These are phyloP conservation scores for Caenorhabditis becei DNA, from an alignment of 2,888 invertebrate genomes.

Conservation along the genomic window DNA sequence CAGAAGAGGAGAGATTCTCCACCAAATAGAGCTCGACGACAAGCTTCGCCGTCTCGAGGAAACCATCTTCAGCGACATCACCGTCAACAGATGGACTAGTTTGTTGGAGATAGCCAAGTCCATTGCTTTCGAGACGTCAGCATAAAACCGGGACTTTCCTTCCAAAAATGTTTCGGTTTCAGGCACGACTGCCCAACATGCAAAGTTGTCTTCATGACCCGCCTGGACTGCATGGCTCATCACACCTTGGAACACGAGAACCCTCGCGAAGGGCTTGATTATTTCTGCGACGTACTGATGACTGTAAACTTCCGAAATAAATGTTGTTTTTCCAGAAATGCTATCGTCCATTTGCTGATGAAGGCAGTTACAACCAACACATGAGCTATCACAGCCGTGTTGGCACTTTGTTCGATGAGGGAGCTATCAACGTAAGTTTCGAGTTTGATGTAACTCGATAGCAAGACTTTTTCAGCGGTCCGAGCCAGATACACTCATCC, in stretches of 20 bases:
- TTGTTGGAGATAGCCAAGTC: slow-evolving; percentile 74
- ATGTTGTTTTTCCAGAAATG: slow-evolving; percentile 46
- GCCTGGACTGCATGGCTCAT: slow-evolving; percentile 78
- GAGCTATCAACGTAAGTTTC: slow-evolving; percentile 16
- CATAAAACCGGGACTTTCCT: not conserved
- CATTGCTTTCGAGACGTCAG: slow-evolving; percentile 76
- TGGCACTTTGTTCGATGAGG: slow-evolving; percentile 63
- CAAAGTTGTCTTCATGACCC: slow-evolving; percentile 75
- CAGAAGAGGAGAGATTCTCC: slow-evolving; percentile 77
- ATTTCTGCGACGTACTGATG: slow-evolving; percentile 77
- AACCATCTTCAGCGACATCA: slow-evolving; percentile 67
- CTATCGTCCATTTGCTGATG: slow-evolving; percentile 51
- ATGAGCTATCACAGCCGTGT: slow-evolving; percentile 78
- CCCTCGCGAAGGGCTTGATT: slow-evolving; percentile 67
- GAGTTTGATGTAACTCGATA: not conserved
- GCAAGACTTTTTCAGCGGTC: slow-evolving; percentile 26
- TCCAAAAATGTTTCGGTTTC: not conserved
- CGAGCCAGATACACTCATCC: slow-evolving; percentile 51
- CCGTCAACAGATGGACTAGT: slow-evolving; percentile 64
- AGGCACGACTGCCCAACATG: slow-evolving; percentile 80
- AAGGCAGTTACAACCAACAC: slow-evolving; percentile 71
- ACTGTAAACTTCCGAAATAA: not conserved
- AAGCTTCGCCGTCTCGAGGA: slow-evolving; percentile 73
- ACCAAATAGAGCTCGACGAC: slow-evolving; percentile 71
- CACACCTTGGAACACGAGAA: slow-evolving; percentile 73